Conservation (phyloP, 2,797 vertebrate genomes). For the Argya squamiceps region DNA sequence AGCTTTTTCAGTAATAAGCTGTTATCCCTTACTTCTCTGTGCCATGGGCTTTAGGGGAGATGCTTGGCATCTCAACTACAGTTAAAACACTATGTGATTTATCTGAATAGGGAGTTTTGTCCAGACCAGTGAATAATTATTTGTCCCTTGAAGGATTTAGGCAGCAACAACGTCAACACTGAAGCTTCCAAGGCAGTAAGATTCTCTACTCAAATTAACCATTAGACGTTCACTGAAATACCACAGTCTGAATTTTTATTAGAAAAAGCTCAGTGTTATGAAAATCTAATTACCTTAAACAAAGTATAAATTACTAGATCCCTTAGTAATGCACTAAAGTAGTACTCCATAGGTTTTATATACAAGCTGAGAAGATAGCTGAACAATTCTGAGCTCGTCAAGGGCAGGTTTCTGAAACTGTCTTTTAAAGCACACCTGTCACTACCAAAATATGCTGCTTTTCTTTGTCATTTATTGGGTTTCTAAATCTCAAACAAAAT, state of each 20-base stretch:
- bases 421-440: neutral
- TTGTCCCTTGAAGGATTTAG: constrained; percentile 15
- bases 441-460: neutral
- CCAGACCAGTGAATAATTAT: constrained; percentile 8
- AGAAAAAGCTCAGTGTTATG: neutral
- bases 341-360: neutral
- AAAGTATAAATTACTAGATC: neutral
- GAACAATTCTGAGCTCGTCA: neutral
- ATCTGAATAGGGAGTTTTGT: neutral
- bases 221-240: neutral
- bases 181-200: neutral
- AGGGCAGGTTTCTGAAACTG: neutral
- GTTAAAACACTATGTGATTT: neutral
- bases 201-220: neutral
- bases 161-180: neutral
- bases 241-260: neutral
- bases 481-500: neutral
- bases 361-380: neutral
- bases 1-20: neutral
- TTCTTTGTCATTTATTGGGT: neutral
- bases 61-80: neutral
- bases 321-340: neutral
- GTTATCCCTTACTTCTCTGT: neutral
- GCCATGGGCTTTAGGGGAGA: neutral
- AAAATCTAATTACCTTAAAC: neutral